Percentiles rank a stretch among this genome's conserved stretches.
phyloP scores from a whole-genome alignment of 2,888 invertebrate species.

The Rhingia rostrata region DNA sequence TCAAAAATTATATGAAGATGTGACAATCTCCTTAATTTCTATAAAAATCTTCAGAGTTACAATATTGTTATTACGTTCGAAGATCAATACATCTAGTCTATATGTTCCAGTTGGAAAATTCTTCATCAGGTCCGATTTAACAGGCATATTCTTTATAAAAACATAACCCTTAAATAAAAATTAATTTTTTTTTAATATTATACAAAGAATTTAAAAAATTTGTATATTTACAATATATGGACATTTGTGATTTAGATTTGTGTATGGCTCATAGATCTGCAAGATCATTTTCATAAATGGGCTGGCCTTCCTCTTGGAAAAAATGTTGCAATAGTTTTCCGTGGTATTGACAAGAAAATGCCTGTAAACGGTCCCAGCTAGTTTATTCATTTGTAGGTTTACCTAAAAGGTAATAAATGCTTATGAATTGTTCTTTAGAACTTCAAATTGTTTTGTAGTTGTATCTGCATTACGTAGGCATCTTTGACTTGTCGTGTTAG shows the following conservation, averaged over 20 bases:
- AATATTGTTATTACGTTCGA: not conserved
- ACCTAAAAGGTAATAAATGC: not conserved
- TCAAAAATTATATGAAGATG: not conserved
- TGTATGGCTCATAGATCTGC: not conserved
- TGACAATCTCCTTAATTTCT: not conserved
- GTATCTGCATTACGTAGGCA: no score
- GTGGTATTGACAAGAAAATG: slow-evolving; percentile 29
- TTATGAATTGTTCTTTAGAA: no score
- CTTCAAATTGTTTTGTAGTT: no score
- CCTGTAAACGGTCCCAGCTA: not conserved
- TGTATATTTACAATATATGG: slow-evolving; percentile 21
- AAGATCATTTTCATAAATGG: not conserved
- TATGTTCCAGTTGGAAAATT: slow-evolving; percentile 10
- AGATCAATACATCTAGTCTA: not conserved
- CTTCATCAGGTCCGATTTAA: not conserved
- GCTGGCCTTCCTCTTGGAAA: slow-evolving; percentile 19
- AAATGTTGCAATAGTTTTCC: slow-evolving; percentile 21
- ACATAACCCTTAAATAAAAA: no score
- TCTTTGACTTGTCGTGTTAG: not conserved
- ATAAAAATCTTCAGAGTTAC: slow-evolving; percentile 3
- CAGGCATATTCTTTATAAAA: no score
- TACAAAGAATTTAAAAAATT: no score
- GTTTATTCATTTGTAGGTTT: not conserved
- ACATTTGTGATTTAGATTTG: slow-evolving; percentile 45
- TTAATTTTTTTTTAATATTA: no score